phyloP scores from a whole-genome alignment of 2,797 vertebrate species.

The Otolemur crassicaudatus region DNA sequence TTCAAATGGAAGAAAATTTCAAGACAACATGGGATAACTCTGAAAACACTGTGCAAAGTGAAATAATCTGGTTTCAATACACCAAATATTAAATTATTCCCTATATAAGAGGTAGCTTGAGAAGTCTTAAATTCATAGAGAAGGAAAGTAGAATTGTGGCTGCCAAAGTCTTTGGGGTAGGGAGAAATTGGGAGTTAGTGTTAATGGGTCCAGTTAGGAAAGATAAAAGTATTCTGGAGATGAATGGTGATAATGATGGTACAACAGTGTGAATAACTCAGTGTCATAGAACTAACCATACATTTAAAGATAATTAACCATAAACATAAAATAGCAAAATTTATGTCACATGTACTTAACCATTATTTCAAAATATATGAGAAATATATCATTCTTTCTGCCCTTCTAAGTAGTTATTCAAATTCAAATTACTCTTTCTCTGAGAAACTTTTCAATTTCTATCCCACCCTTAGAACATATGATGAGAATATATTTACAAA shows the following conservation, averaged over 20 bases:
- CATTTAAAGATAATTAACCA: background rate
- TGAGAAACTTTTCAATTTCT: background rate
- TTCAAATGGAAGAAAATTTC: background rate
- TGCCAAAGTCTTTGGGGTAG: rapidly evolving
- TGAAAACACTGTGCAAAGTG: background rate
- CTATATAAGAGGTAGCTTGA: background rate
- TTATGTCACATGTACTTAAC: background rate
- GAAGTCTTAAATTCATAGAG: background rate
- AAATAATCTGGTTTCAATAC: background rate
- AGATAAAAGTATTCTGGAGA: background rate
- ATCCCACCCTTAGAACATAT: background rate
- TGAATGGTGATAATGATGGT: background rate
- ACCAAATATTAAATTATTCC: background rate
- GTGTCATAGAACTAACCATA: background rate
- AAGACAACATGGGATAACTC: background rate
- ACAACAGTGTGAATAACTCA: background rate
- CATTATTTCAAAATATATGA: background rate
- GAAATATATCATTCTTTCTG: background rate
- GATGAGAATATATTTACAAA: background rate
- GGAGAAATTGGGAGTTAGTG: background rate
- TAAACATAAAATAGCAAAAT: background rate
- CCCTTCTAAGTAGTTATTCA: background rate
- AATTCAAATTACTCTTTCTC: background rate
- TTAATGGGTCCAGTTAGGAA: background rate
- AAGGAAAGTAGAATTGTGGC: background rate